Evolutionary conservation across 2,888 invertebrate genomes (phyloP), one percentile per base, ranked within the genome.

Genomic region (Microdon myrmicae): DNA sequence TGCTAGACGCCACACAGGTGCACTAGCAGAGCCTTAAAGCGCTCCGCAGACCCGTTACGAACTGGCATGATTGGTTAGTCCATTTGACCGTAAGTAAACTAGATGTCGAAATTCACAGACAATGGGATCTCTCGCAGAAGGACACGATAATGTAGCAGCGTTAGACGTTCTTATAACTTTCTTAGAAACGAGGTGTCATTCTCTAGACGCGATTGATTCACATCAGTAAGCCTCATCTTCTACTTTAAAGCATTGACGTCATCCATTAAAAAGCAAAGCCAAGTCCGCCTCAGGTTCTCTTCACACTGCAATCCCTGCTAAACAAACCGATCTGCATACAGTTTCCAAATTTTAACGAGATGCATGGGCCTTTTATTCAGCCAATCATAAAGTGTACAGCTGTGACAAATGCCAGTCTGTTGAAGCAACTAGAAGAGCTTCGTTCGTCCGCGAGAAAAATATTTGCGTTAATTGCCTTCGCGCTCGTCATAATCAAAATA

Each of bases 41-140:
- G 5, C 26, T 48, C 1, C 22, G 39, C 3, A 38, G 47, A 31
- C 25, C 32, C 4, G 39, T 55, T 3, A 16, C 16, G 4, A 38
- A 38, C 26, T 55, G 55, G 64, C 55, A 64, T 14, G 55, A 64
- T 19, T 51, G 54, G 51, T 12, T 64, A 5, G 41, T 66, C 1
- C 28, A 53, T 34, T 16, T 44, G 10, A 32, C 23, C 1, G 35
- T 43, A 1, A 22, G 10, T 20, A 61, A 67, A 29, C 35, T 67
- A 8, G 37, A 47, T 4, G 26, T 32, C 9, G 54, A 54, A 26
- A 59, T 55, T 7, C 39, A 47, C 4, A 53, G 41, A 12, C 55
- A 59, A 38, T 67, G 66, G 49, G 45, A 58, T 10, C 23, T 67
- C 5, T 47, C 60, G 3, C 48, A 53, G 4, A 38, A 26, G 4